Conservation (phyloP, 2,797 vertebrate species). For the Coluber constrictor region DNA sequence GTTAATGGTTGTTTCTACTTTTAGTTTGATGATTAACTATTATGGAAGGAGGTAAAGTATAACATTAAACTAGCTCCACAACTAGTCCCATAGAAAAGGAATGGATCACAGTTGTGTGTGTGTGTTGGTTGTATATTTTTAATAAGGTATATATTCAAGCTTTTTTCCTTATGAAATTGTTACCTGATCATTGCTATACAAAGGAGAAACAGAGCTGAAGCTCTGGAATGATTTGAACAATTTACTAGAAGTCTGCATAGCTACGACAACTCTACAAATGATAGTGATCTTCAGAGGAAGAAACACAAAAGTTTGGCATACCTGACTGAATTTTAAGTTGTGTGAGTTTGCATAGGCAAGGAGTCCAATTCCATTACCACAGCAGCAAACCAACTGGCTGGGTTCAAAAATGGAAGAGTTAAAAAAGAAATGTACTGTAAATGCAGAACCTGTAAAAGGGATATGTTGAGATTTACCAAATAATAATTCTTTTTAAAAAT, state of each 20-base stretch:
- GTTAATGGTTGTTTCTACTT: background rate
- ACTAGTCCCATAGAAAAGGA: background rate
- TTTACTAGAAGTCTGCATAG: background rate
- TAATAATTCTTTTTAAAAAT: background rate
- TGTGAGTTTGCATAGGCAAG: background rate
- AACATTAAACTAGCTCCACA: background rate
- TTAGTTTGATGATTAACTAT: background rate
- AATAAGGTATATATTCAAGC: background rate
- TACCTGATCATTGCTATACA: background rate
- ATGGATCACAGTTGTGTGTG: background rate
- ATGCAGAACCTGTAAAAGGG: background rate
- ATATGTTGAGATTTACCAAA: background rate
- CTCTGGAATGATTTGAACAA: background rate
- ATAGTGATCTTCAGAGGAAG: background rate
- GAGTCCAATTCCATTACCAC: background rate
- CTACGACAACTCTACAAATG: conserved; percentile 8
- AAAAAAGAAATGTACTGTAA: background rate
- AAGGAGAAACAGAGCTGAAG: background rate
- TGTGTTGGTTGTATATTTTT: background rate
- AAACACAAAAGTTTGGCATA: background rate
- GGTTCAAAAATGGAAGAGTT: background rate
- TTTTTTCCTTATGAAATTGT: background rate
- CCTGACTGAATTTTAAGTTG: background rate
- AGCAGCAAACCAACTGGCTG: background rate
- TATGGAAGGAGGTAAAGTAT: background rate